Percentiles rank a stretch among this genome's conserved stretches.
These are phyloP conservation scores for Temnothorax longispinosus DNA, from an alignment of 1,140 invertebrate genomes.

Conservation along the genomic window DNA sequence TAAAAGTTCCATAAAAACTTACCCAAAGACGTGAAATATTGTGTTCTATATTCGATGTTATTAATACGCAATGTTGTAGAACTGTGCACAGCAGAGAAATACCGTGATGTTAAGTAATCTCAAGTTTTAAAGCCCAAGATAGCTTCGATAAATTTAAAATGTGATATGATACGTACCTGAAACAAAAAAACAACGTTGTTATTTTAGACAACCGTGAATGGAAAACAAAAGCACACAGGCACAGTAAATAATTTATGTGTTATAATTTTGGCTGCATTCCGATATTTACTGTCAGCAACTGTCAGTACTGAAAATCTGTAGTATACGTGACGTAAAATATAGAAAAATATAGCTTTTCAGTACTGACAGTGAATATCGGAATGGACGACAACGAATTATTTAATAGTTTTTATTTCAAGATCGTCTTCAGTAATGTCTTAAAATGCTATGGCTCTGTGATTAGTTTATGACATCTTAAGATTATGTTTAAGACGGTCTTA, in stretches of 20 bases:
- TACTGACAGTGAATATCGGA: too few species aligned
- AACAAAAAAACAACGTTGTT: conserved; percentile 69
- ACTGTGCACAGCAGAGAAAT: conserved; percentile 20
- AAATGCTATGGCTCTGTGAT: too few species aligned
- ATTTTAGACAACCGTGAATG: not conserved
- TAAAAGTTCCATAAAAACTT: not conserved
- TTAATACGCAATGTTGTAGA: not conserved
- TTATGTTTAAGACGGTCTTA: too few species aligned
- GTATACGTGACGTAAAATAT: too few species aligned
- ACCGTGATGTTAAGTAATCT: not conserved
- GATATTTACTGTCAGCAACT: too few species aligned
- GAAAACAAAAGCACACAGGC: not conserved
- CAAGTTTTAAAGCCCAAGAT: conserved; percentile 3
- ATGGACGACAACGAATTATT: too few species aligned
- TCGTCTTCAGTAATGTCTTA: too few species aligned
- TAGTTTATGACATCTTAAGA: too few species aligned
- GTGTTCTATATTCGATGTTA: not conserved
- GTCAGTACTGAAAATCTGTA: too few species aligned
- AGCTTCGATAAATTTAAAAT: conserved; percentile 1
- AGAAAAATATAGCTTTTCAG: too few species aligned
- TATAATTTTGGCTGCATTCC: not conserved
- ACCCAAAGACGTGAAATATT: not conserved
- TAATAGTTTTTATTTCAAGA: too few species aligned
- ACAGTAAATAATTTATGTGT: not conserved
- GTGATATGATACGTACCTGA: conserved; percentile 79